A percentile compares a stretch with the other conserved stretches of the same genome.
phyloP scores from a whole-genome alignment of 2,113 vertebrate species.

The Phalacrocorax carbo region DNA sequence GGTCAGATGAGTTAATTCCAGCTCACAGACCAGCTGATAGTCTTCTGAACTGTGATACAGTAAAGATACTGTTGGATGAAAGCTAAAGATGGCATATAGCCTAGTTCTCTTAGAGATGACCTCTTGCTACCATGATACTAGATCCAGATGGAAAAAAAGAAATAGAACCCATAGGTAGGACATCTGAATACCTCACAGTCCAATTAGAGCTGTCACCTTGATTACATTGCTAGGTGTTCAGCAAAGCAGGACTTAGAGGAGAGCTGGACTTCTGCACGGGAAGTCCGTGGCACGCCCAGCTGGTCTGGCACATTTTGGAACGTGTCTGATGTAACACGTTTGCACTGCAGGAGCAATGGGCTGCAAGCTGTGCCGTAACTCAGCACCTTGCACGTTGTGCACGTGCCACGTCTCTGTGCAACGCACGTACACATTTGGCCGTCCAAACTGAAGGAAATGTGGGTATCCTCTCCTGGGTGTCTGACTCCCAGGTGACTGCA shows the following conservation, averaged over 20 bases:
- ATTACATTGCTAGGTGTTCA: background rate
- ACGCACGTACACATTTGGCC: accelerated
- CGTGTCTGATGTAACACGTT: accelerated
- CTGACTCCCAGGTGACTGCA: background rate
- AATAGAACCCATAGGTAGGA: accelerated
- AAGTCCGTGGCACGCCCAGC: accelerated
- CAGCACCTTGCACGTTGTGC: too few relatives aligned
- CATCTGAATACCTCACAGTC: background rate
- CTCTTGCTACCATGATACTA: background rate
- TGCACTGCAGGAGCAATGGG: background rate
- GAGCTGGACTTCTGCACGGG: background rate
- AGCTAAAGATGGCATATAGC: background rate
- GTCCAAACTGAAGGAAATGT: background rate
- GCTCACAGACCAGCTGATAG: background rate
- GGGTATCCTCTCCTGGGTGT: accelerated
- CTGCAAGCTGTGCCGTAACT: background rate
- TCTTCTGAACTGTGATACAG: background rate
- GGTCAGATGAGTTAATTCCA: background rate
- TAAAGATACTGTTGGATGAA: background rate
- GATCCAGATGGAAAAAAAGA: background rate
- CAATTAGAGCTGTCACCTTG: background rate
- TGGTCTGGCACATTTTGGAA: background rate
- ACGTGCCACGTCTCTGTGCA: background rate
- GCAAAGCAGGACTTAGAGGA: background rate
- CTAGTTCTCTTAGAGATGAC: background rate